Percentiles rank a stretch among this genome's conserved stretches.
These are phyloP conservation scores for Urocitellus parryii DNA, from an alignment of 2,113 vertebrate genomes.

Conservation along the genomic window DNA sequence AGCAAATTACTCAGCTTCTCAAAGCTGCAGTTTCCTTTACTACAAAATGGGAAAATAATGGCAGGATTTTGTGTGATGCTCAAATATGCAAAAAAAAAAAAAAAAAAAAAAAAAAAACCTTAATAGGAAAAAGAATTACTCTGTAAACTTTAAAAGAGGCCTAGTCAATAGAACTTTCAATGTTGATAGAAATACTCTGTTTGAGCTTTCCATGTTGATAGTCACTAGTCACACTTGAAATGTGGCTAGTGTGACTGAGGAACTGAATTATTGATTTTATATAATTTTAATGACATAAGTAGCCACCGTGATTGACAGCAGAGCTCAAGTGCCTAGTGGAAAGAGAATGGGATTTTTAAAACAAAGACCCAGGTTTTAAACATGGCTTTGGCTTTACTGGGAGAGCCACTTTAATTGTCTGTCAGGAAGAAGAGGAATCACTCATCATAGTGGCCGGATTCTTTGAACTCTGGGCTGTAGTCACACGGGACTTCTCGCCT, in stretches of 20 bases:
- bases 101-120: not conserved
- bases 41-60: not conserved
- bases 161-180: not conserved
- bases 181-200: not conserved
- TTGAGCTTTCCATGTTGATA: not conserved
- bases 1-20: not conserved
- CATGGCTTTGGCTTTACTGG: not conserved
- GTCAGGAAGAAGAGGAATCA: not conserved
- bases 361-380: not conserved
- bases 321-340: not conserved
- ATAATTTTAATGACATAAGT: conserved; percentile 4
- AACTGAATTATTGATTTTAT: not conserved
- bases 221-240: not conserved
- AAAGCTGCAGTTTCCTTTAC: not conserved
- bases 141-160: not conserved
- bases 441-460: not conserved
- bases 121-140: not conserved
- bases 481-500: not conserved
- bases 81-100: not conserved
- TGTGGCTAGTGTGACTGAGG: not conserved
- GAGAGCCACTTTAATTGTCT: not conserved
- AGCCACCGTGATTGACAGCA: not conserved
- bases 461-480: not conserved
- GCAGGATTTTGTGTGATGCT: not conserved
- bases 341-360: not conserved